These are phyloP conservation scores for Zygaena filipendulae DNA, from an alignment of 2,888 invertebrate species.

Conservation along the genomic window DNA sequence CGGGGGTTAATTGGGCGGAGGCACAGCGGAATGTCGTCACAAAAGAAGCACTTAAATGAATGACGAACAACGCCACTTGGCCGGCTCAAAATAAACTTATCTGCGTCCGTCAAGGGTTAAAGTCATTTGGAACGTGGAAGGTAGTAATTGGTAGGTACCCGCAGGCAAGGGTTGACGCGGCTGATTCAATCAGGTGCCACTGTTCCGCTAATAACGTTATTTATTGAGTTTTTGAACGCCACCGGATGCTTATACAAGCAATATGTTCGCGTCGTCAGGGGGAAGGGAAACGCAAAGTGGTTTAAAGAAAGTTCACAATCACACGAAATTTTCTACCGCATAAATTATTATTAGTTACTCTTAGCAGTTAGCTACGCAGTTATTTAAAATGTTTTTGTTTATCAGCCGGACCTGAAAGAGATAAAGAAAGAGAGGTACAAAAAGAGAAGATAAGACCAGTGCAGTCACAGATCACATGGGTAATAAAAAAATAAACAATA, in stretches of 20 bases:
- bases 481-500: too few species aligned
- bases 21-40: slow-evolving; percentile 57
- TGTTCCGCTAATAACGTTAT: slow-evolving; percentile 50
- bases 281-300: too few species aligned
- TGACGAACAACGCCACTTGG: slow-evolving; percentile 46
- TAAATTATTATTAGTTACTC: too few species aligned
- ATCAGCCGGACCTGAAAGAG: too few species aligned
- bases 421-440: too few species aligned
- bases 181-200: slow-evolving; percentile 56
- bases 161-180: slow-evolving; percentile 36
- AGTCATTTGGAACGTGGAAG: slow-evolving; percentile 45
- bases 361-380: too few species aligned
- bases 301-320: too few species aligned
- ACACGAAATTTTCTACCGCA: too few species aligned
- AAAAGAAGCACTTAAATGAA: slow-evolving; percentile 67
- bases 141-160: slow-evolving; percentile 53
- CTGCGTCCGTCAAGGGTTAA: slow-evolving; percentile 63
- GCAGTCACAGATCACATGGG: too few species aligned
- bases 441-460: too few species aligned
- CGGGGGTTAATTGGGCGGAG: slow-evolving; percentile 55
- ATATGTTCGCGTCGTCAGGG: too few species aligned
- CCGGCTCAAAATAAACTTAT: slow-evolving; percentile 67
- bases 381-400: too few species aligned
- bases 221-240: slow-evolving; percentile 52
- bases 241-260: slow-evolving; percentile 22